These are phyloP conservation scores for Dolichallabes microphthalmus DNA, from an alignment of 2,113 vertebrate species.

Conservation along the genomic window DNA sequence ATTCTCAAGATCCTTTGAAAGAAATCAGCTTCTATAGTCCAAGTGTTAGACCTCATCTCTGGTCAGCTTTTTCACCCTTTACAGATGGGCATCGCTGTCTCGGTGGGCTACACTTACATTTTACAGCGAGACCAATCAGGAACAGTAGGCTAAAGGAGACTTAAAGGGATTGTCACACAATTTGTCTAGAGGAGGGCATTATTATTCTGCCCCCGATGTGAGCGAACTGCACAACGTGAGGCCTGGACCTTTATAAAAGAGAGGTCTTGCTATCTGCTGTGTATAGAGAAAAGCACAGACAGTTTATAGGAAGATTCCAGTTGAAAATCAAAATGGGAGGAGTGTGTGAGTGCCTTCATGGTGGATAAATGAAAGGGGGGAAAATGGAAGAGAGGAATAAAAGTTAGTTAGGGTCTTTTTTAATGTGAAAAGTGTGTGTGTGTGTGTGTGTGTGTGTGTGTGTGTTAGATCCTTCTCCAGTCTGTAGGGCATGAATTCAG, in stretches of 20 bases:
- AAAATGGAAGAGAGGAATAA: not conserved
- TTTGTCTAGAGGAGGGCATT: slow-evolving; percentile 55
- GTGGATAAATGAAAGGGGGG: not conserved
- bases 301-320: not conserved
- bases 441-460: not conserved
- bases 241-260: slow-evolving; percentile 42
- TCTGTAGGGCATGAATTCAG: not conserved
- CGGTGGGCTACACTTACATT: slow-evolving; percentile 30
- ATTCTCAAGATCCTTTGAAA: slow-evolving; percentile 4
- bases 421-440: not conserved
- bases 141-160: slow-evolving; percentile 39
- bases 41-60: slow-evolving; percentile 21
- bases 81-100: slow-evolving; percentile 5
- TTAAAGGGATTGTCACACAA: slow-evolving; percentile 59
- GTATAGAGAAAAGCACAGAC: slow-evolving; percentile 22
- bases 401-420: not conserved
- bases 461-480: not conserved
- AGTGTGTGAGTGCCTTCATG: slow-evolving; percentile 16
- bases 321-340: slow-evolving; percentile 49
- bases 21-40: slow-evolving; percentile 10
- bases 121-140: slow-evolving; percentile 50
- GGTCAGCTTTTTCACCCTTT: slow-evolving; percentile 30
- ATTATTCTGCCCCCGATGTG: slow-evolving; percentile 54
- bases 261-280: slow-evolving; percentile 40
- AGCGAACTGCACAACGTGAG: slow-evolving; percentile 46